Base-by-base conservation (phyloP, 2,113 vertebrate species). In the Salvelinus sp. region DNA sequence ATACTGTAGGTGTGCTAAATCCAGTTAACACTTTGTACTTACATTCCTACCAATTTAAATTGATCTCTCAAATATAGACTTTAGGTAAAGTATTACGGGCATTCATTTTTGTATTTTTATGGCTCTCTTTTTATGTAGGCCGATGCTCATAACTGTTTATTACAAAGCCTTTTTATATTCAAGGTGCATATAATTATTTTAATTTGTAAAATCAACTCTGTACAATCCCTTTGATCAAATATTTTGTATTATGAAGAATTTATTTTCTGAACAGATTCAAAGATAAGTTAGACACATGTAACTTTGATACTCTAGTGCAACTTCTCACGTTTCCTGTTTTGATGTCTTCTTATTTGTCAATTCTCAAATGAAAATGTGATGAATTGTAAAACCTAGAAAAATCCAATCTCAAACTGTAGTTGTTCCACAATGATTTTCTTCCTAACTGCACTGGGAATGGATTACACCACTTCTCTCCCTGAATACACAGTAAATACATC, bases 401-500 rank as follows among this genome's bases (percentile, higher is more conserved):
- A 88, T 68, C 70, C 57, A 86, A 83, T 87, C 68, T 81, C 73
- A 47, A 82, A 83, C 76, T 86, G 33, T 73, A 80, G 66, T 74
- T 82, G 54, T 68, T 79, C 76, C 33, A 75, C 54, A 33, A 48
- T n/a, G 57, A 77, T 81, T 85, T 72, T 72, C 83, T 72, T 27
- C 81, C 77, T 75, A 79, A 79, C 82, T 70, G 79, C 73, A 78
- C 80, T 82, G 80, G 88, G 85, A 82, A 87, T 88, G 87, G 82
- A 85, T 88, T 86, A 87, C 83, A 83, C 72, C 80, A 78, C 85
- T 86, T 86, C 86, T 91, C 87, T 86, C 83, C 88, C 85, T 90
- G 86, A 90, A 88, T 91, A 89, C 89, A 89, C 85, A 82, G 88
- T 82, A 87, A 91, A 91, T 87, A 88, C 80, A 89, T 91, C 84